Base-by-base conservation (phyloP, 2,113 vertebrate genomes). In the Megalops atlanticus region DNA sequence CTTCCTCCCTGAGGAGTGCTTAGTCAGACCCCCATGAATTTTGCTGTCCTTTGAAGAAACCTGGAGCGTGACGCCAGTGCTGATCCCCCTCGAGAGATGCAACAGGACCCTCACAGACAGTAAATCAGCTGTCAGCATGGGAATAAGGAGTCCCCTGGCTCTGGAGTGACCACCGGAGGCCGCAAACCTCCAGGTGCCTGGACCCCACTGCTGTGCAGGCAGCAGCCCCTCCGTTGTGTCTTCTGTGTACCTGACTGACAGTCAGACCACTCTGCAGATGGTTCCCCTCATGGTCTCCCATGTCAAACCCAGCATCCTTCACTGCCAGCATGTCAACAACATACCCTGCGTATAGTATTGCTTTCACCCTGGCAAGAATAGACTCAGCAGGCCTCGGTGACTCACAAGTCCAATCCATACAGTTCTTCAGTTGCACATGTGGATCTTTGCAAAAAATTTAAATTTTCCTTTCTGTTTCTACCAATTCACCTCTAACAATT, bases 121-220 rank as follows among this genome's bases (percentile, higher is more conserved):
- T 71, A 86, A 82, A 82, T 80, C 80, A 78, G 41, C 31, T 78
- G 35, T 33, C 82, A 80, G 35, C 41, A 43, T 33, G 7, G 74
- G 49, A 16, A 74, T 77, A 82, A 80, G 39, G 33, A 81, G 64
- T 16, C 54, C 15, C 47, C 41, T 27, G n/a, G 80, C 21, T 54
- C 71, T 80, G 10, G 36, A 10, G 27, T 8, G 33, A 40, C 24
- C 24, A 35, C 6, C 73, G 41, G 49, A 21, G 39, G 64, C 24
- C 24, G 11, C 24, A 76, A 11, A 38, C 78, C 45, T 74, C 54
- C 33, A 18, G 33, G 41, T 73, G 33, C 79, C 45, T 39, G 4
- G 70, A 74, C 43, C 18, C n/a, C 4, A 45, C n/a, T 31, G 27
- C 69, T 71, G 12, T 36, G 38, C 74, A 43, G 7, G 74, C 24